Conservation (phyloP, 2,797 vertebrate genomes). For the Melanotaenia pygmaea region DNA sequence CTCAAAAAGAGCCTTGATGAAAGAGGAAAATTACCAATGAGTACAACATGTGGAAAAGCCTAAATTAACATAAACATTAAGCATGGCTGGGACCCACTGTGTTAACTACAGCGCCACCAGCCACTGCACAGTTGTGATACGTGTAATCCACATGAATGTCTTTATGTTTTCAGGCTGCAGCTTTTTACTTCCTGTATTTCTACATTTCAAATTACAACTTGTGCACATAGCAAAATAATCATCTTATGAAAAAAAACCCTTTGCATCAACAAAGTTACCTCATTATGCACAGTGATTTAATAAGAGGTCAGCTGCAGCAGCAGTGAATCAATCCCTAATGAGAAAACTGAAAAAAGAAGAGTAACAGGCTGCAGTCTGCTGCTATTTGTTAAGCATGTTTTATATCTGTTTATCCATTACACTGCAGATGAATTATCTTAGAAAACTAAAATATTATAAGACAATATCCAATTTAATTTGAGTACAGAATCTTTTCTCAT, state of each 20-base stretch:
- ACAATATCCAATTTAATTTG: constrained; percentile 19
- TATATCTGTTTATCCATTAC: constrained; percentile 49
- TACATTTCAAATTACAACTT: neutral
- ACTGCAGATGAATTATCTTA: constrained; percentile 53
- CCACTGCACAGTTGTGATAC: constrained; percentile 12
- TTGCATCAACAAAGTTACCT: neutral
- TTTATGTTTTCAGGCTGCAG: constrained; percentile 2
- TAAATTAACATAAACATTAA: neutral
- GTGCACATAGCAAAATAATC: constrained; percentile 2
- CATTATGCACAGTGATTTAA: neutral
- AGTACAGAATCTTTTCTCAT: constrained; percentile 22
- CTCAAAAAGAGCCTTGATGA: constrained; percentile 5
- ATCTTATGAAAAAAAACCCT: neutral
- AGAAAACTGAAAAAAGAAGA: constrained; percentile 25
- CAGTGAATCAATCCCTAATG: constrained; percentile 10
- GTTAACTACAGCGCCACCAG: neutral
- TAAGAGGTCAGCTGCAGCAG: constrained; percentile 5
- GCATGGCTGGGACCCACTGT: neutral
- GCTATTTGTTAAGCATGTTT: constrained; percentile 51
- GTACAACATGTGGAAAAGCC: neutral
- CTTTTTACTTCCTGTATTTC: constrained; percentile 4
- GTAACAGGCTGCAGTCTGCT: constrained; percentile 36
- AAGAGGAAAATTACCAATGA: neutral
- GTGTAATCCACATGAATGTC: constrained; percentile 11
- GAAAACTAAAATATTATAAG: constrained; percentile 44